Evolutionary conservation across 1,140 invertebrate genomes (phyloP).

Genomic region (Papilio aristodemus): DNA sequence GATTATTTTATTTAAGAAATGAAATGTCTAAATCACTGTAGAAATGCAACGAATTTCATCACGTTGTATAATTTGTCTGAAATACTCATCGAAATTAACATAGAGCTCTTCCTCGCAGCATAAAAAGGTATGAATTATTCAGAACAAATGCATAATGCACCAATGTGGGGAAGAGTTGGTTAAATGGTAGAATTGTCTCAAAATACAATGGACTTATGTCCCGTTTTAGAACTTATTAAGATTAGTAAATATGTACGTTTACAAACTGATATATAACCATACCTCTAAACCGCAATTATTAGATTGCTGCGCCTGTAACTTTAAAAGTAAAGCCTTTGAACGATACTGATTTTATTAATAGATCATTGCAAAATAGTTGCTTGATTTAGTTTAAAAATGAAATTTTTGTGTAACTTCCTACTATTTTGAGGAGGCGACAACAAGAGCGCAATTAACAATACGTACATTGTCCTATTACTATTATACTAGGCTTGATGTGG

Average conservation of each 20-base stretch:
- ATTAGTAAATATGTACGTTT: neutral
- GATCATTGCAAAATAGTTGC: no score
- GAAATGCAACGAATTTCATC: neutral
- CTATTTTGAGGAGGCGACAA: no score
- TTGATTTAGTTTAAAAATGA: no score
- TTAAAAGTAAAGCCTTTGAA: no score
- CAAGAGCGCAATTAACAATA: no score
- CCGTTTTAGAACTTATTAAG: neutral
- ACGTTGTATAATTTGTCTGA: constrained; percentile 6
- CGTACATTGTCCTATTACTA: no score
- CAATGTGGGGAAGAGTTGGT: neutral
- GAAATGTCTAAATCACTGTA: neutral
- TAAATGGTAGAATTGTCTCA: constrained; percentile 9
- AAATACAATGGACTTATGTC: neutral
- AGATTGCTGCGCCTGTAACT: no score
- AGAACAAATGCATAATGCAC: constrained; percentile 20
- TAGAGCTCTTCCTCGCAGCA: neutral
- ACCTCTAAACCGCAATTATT: neutral
- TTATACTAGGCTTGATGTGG: no score
- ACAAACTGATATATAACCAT: neutral
- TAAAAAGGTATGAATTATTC: constrained; percentile 5
- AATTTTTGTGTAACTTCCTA: no score
- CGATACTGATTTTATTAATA: no score
- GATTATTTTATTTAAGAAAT: neutral
- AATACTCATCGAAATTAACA: neutral